Evolutionary conservation across 2,888 invertebrate species (phyloP).

Genomic region (Sphaerophoria taeniata): DNA sequence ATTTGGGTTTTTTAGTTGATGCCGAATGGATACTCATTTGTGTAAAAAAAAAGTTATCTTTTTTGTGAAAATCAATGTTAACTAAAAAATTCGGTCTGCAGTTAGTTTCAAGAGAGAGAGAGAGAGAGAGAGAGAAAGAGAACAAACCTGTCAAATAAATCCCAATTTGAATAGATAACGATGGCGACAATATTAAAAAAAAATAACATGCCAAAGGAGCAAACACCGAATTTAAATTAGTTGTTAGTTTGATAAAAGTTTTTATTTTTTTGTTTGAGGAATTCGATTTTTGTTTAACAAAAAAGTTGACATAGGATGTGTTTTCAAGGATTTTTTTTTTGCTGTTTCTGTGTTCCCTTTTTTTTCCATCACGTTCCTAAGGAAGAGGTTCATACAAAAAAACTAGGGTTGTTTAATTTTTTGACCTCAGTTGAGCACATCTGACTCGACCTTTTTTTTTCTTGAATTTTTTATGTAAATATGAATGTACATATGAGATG

Average conservation of each 20-base stretch:
- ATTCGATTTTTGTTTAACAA: slow-evolving; percentile 20
- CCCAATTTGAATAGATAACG: slow-evolving; percentile 29
- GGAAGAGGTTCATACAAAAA: not conserved
- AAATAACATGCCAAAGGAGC: not conserved
- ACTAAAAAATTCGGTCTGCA: not conserved
- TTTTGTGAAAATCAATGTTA: slow-evolving; percentile 8
- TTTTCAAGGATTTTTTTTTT: not conserved
- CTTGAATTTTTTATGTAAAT: not conserved
- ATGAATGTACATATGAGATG: not conserved
- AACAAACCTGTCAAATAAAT: slow-evolving; percentile 27
- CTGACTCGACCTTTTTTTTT: not conserved
- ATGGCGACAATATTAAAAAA: not conserved
- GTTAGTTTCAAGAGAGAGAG: not conserved
- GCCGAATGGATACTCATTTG: slow-evolving; percentile 5
- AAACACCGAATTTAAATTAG: slow-evolving; percentile 29
- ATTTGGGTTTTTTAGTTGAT: not conserved
- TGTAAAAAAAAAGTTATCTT: slow-evolving; percentile 6
- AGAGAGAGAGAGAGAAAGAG: slow-evolving; percentile 1
- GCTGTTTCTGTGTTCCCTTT: not conserved
- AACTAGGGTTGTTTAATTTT: not conserved
- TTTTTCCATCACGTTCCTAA: not conserved
- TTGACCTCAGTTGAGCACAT: slow-evolving; percentile 16
- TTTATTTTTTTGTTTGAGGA: not conserved
- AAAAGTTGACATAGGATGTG: slow-evolving; percentile 5
- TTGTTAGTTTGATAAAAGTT: slow-evolving; percentile 39